These are phyloP conservation scores for Ibidorhyncha struthersii DNA, from an alignment of 2,113 vertebrate species.

Conservation along the genomic window DNA sequence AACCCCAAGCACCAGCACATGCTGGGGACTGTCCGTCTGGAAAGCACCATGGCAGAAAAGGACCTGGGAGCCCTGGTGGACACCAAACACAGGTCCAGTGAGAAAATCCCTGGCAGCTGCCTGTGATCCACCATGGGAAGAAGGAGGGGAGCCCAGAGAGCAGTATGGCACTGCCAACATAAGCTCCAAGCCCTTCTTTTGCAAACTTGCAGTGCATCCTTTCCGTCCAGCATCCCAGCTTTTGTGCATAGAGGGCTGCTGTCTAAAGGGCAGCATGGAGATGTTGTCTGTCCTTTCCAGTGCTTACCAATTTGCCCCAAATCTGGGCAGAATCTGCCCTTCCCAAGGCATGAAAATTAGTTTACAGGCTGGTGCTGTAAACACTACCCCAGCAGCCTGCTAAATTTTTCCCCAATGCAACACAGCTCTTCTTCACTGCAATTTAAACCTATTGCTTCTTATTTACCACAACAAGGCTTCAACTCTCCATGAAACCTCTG, in stretches of 20 bases:
- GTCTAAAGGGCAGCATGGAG: neutral
- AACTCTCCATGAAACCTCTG: neutral
- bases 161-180: neutral
- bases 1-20: neutral
- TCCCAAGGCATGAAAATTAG: neutral
- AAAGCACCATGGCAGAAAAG: neutral
- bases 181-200: neutral
- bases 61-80: neutral
- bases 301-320: neutral
- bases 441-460: neutral
- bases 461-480: neutral
- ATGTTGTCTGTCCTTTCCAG: neutral
- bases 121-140: neutral
- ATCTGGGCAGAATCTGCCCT: neutral
- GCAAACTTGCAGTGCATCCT: neutral
- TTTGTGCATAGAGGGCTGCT: neutral
- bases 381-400: neutral
- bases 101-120: neutral
- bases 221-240: neutral
- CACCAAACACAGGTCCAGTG: rapidly evolving
- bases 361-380: neutral
- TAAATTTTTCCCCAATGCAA: neutral
- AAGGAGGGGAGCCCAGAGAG: neutral
- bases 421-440: neutral
- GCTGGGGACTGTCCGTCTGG: neutral